phyloP scores from a whole-genome alignment of 2,113 vertebrate genomes.

The Oreochromis niloticus region DNA sequence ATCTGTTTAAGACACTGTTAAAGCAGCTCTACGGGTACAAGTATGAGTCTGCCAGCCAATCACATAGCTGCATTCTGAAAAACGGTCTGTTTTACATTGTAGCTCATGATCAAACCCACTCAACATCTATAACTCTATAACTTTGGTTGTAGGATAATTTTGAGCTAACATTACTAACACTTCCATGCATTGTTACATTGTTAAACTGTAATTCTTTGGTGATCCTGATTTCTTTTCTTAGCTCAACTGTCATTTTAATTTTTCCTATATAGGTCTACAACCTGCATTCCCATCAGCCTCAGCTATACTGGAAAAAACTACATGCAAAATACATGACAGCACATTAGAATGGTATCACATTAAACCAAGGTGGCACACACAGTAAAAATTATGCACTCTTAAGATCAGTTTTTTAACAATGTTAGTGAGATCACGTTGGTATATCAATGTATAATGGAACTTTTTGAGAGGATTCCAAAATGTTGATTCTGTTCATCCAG shows the following conservation, averaged over 20 bases:
- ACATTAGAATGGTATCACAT: fast-evolving
- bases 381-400: fast-evolving
- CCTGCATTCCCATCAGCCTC: background rate
- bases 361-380: background rate
- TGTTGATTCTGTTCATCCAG: background rate
- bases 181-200: background rate
- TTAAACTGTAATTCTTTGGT: background rate
- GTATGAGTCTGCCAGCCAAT: background rate
- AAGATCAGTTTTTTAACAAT: background rate
- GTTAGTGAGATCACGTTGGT: background rate
- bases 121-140: background rate
- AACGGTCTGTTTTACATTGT: too few species aligned
- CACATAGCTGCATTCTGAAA: background rate
- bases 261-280: fast-evolving
- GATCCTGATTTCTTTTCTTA: background rate
- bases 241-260: fast-evolving
- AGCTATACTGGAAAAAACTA: background rate
- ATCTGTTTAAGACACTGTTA: background rate
- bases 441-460: background rate
- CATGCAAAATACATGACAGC: background rate
- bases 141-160: background rate
- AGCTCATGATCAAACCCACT: background rate
- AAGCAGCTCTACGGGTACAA: background rate
- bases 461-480: background rate
- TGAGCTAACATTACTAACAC: background rate